A percentile compares a stretch with the other conserved stretches of the same genome.
Evolutionary conservation across 2,113 vertebrate genomes (phyloP).

Genomic region (Dasypus novemcinctus): DNA sequence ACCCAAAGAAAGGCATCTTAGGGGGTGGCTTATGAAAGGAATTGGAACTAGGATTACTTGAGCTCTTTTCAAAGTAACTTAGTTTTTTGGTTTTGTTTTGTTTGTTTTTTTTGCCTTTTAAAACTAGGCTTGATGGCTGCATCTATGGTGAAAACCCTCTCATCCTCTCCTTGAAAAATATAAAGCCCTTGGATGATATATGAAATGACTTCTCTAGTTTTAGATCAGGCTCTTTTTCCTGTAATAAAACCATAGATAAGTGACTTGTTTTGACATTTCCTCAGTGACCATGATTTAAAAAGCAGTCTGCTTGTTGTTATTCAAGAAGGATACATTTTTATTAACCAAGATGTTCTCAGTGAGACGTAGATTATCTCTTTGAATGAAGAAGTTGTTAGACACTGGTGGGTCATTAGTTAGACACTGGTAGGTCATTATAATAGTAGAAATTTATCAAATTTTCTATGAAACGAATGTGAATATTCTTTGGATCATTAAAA

Average conservation of each 20-base stretch:
- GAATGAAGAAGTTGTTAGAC: not conserved
- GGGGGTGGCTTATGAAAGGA: conserved; percentile 53
- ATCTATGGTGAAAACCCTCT: not conserved
- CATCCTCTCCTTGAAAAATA: conserved; percentile 37
- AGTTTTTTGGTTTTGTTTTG: not conserved
- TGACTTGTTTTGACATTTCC: not conserved
- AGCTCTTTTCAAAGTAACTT: conserved; percentile 36
- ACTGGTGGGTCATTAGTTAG: not conserved
- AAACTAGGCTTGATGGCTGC: not conserved
- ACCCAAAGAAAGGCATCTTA: conserved; percentile 53
- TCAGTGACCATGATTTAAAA: not conserved
- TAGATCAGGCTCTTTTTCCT: conserved; percentile 37
- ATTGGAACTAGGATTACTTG: not conserved
- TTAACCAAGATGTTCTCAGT: not conserved
- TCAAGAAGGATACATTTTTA: not conserved
- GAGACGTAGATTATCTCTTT: not conserved
- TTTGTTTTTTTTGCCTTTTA: not conserved
- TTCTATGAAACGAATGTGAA: conserved; percentile 16
- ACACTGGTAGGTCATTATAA: not conserved
- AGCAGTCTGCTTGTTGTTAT: not conserved
- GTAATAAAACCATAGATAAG: not conserved
- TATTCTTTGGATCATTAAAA: not conserved
- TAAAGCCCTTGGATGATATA: not conserved
- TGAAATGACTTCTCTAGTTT: conserved; percentile 9
- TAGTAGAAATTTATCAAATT: not conserved